A percentile compares a stretch with the other conserved stretches of the same genome.
These are phyloP conservation scores for Drosophila carrolli DNA, from an alignment of 1,140 invertebrate genomes.

Conservation along the genomic window DNA sequence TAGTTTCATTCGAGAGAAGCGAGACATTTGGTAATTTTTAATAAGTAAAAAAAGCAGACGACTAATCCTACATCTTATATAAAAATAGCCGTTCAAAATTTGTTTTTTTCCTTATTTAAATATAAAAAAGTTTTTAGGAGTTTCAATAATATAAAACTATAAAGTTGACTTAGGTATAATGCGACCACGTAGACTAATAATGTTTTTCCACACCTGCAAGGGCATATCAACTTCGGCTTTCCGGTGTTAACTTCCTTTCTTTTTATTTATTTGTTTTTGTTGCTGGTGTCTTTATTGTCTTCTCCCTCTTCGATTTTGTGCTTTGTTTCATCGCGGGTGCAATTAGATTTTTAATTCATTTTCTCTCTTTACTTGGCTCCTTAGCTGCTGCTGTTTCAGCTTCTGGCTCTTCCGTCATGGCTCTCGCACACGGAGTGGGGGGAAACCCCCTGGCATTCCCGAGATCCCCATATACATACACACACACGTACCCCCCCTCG, in stretches of 20 bases:
- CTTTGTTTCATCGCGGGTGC: constrained; percentile 77
- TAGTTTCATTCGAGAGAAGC: no score
- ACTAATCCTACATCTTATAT: no score
- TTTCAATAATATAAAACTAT: no score
- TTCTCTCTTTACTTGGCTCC: constrained; percentile 50
- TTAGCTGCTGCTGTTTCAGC: constrained; percentile 36
- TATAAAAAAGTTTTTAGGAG: no score
- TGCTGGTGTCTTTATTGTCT: constrained; percentile 50
- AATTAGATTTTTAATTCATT: constrained; percentile 83
- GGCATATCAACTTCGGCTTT: not conserved
- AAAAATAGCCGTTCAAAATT: no score
- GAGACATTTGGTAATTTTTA: no score
- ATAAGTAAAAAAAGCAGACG: no score
- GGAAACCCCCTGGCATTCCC: not conserved
- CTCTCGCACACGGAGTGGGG: constrained; percentile 50
- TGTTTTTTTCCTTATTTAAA: no score
- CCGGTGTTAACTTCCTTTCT: constrained; percentile 25
- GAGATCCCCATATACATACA: constrained; percentile 1
- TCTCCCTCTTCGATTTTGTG: constrained; percentile 56
- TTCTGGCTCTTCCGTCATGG: constrained; percentile 72
- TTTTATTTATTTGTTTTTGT: constrained; percentile 36
- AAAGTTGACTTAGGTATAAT: no score
- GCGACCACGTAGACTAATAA: no score
- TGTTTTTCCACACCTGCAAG: not conserved
- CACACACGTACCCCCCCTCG: not conserved